A percentile compares a stretch with the other conserved stretches of the same genome.
Evolutionary conservation across 1,140 invertebrate species (phyloP).

Genomic region (Bombus affinis): DNA sequence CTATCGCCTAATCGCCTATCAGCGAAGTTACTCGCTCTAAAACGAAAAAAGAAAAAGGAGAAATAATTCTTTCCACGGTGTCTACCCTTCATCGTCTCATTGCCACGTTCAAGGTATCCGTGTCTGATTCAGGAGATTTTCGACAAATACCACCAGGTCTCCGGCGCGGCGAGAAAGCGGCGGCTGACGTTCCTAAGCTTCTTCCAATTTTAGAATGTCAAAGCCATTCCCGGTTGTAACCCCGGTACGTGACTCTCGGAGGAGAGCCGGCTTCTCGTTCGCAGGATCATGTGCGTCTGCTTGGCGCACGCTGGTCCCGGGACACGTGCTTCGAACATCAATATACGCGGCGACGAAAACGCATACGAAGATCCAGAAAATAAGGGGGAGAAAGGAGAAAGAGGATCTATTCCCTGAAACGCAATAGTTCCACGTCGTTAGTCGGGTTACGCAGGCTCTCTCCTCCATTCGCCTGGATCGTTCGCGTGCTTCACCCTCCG

Average conservation of each 20-base stretch:
- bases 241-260: conserved; percentile 64
- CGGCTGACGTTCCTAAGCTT: conserved; percentile 65
- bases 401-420: conserved; percentile 40
- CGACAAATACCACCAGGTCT: conserved; percentile 42
- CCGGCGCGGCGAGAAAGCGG: not conserved
- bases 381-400: not conserved
- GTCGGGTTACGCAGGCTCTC: not conserved
- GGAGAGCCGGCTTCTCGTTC: conserved; percentile 24
- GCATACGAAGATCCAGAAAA: conserved; percentile 45
- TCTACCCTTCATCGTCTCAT: not conserved
- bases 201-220: conserved; percentile 72
- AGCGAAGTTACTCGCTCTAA: not conserved
- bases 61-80: not conserved
- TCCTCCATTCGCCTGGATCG: not conserved
- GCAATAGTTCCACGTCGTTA: conserved; percentile 67
- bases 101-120: conserved; percentile 6
- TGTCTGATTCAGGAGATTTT: conserved; percentile 39
- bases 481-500: conserved; percentile 19
- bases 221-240: conserved; percentile 68
- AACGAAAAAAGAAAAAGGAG: not conserved
- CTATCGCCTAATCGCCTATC: not conserved
- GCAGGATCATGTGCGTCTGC: conserved; percentile 59
- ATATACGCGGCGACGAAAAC: conserved; percentile 61
- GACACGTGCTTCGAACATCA: conserved; percentile 68
- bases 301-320: conserved; percentile 45